These are phyloP conservation scores for Solenodon paradoxus DNA, from an alignment of 2,113 vertebrate genomes.

Conservation along the genomic window DNA sequence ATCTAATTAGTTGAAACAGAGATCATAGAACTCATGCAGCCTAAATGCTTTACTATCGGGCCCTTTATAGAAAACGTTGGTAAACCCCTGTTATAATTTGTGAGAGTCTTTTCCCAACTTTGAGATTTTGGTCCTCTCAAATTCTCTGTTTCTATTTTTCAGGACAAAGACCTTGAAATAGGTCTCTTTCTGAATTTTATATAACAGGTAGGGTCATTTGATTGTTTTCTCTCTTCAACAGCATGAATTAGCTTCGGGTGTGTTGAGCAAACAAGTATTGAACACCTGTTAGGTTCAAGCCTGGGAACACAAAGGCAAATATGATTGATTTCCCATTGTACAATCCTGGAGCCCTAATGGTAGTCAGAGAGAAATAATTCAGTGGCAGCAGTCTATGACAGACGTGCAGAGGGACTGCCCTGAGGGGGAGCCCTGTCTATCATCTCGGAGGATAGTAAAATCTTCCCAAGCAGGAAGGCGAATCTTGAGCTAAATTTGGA, in stretches of 20 bases:
- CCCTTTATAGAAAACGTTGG: not conserved
- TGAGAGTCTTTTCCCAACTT: not conserved
- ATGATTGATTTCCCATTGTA: not conserved
- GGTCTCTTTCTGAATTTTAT: not conserved
- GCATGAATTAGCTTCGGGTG: not conserved
- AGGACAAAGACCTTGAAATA: not conserved
- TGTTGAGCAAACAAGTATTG: not conserved
- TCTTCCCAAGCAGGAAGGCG: not conserved
- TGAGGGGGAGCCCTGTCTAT: not conserved
- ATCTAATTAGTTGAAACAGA: not conserved
- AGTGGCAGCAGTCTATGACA: not conserved
- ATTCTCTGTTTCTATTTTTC: slow-evolving; percentile 16
- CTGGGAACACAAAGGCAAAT: not conserved
- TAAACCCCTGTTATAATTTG: not conserved
- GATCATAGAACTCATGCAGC: not conserved
- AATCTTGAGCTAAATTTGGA: not conserved
- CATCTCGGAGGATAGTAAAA: not conserved
- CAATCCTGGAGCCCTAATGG: not conserved
- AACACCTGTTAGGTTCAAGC: not conserved
- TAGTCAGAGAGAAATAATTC: not conserved
- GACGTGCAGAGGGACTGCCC: not conserved
- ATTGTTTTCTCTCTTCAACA: slow-evolving; percentile 7
- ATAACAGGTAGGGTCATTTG: not conserved
- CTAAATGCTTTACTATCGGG: not conserved
- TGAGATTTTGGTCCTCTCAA: not conserved